A percentile compares a stretch with the other conserved stretches of the same genome.
Conservation (phyloP, 2,888 invertebrate species). For the Priocnemis perturbator region DNA sequence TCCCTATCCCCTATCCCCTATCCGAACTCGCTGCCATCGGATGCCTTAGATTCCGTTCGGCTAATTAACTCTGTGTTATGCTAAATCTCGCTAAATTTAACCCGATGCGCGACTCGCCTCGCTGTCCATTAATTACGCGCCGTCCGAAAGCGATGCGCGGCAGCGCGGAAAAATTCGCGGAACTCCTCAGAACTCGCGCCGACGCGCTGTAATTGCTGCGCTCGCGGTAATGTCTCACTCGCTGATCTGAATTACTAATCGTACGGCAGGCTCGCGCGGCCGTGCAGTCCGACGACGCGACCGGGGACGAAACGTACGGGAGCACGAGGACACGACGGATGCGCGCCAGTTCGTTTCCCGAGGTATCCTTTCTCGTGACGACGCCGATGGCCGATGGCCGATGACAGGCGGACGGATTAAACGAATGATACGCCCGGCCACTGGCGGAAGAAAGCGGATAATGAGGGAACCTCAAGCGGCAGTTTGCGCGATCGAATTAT, state of each 20-base stretch:
- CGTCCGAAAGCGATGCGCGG: conserved; percentile 44
- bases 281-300: neutral
- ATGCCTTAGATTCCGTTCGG: conserved; percentile 71
- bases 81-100: conserved; percentile 71
- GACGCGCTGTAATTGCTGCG: conserved; percentile 47
- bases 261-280: conserved; percentile 23
- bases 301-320: neutral
- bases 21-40: conserved; percentile 40
- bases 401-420: conserved; percentile 3
- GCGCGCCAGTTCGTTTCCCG: neutral
- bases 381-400: neutral
- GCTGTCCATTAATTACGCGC: conserved; percentile 53
- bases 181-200: conserved; percentile 44
- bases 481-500: conserved; percentile 4
- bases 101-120: conserved; percentile 30
- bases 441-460: conserved; percentile 4
- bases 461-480: neutral
- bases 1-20: conserved; percentile 38
- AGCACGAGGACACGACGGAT: conserved; percentile 3
- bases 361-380: neutral
- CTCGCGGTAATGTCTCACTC: conserved; percentile 65
- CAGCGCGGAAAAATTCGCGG: conserved; percentile 50
- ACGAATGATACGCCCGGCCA: neutral
- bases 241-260: conserved; percentile 64
- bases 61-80: conserved; percentile 74